A percentile compares a stretch with the other conserved stretches of the same genome.
These are phyloP conservation scores for Lamellibrachia luymesi DNA, from an alignment of 1,140 invertebrate species.

Conservation along the genomic window DNA sequence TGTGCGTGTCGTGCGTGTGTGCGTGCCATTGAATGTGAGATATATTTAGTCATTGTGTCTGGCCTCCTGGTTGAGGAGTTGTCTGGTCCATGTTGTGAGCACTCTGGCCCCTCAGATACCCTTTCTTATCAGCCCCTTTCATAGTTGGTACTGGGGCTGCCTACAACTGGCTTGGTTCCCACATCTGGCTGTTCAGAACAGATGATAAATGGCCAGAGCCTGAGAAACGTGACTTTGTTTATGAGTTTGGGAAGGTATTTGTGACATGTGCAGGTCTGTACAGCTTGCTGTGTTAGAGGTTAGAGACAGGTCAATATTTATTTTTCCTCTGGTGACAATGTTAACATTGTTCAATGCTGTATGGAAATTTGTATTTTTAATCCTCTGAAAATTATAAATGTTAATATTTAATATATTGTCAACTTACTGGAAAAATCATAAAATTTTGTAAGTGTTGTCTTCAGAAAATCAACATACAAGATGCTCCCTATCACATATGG, in stretches of 20 bases:
- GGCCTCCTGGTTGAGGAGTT: too few species aligned
- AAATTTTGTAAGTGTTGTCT: too few species aligned
- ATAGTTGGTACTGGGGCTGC: background rate
- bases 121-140: background rate
- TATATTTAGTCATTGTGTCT: too few species aligned
- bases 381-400: background rate
- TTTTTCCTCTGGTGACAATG: background rate
- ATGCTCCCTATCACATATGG: too few species aligned
- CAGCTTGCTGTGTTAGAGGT: background rate
- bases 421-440: too few species aligned
- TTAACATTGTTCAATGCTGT: background rate
- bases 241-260: too few species aligned
- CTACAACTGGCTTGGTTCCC: background rate
- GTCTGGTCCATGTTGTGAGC: background rate
- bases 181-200: background rate
- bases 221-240: background rate
- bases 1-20: too few species aligned
- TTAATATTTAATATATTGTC: too few species aligned
- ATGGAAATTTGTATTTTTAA: background rate
- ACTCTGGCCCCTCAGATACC: background rate
- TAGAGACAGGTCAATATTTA: background rate
- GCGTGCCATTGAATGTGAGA: too few species aligned
- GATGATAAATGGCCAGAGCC: background rate
- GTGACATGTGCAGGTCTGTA: too few species aligned
- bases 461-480: too few species aligned